These are phyloP conservation scores for Salvator merianae DNA, from an alignment of 2,113 vertebrate genomes.

Conservation along the genomic window DNA sequence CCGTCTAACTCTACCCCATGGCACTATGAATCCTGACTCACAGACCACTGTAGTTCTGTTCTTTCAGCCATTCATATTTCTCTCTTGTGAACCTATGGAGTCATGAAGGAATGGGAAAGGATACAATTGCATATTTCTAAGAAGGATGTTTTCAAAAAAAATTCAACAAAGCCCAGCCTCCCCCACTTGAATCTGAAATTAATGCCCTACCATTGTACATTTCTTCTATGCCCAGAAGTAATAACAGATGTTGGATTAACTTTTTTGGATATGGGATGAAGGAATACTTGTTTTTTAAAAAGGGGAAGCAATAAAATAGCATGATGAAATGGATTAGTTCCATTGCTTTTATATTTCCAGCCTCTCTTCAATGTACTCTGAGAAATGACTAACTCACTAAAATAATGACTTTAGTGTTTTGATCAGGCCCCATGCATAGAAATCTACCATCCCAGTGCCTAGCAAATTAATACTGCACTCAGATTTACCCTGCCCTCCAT, in stretches of 20 bases:
- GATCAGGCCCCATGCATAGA: not conserved
- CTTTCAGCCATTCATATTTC: no score
- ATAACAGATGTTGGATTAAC: not conserved
- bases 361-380: not conserved
- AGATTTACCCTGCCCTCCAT: not conserved
- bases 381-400: not conserved
- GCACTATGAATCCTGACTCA: no score
- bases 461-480: not conserved
- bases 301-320: not conserved
- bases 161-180: not conserved
- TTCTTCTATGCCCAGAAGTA: not conserved
- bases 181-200: not conserved
- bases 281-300: not conserved
- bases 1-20: no score
- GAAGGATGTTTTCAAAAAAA: not conserved
- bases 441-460: not conserved
- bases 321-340: not conserved
- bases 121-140: not conserved
- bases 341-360: not conserved
- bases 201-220: not conserved
- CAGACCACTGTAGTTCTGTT: no score
- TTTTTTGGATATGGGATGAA: not conserved
- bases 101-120: not conserved
- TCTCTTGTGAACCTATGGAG: not conserved
- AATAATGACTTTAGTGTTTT: conserved; percentile 18